Base-by-base conservation (phyloP, 1,140 invertebrate genomes). In the Dreissena polymorpha region DNA sequence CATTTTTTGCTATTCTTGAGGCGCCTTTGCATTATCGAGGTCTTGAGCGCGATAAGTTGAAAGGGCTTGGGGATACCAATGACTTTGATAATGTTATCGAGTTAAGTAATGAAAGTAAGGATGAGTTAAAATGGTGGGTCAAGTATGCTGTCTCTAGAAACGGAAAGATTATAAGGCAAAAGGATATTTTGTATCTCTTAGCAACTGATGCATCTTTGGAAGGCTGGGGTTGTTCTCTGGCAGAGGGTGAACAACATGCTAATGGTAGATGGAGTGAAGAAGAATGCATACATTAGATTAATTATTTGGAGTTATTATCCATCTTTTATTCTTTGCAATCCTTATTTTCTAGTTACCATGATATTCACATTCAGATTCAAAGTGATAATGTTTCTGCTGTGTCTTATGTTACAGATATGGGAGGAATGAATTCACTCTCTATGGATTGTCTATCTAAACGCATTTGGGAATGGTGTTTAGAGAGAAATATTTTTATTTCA, bases 401-500 rank as follows among this genome's bases (percentile, higher is more conserved):
- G 10, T 16, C 79, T n/a, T 80, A 79, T 25, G 71, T 85, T 7
- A 71, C 69, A 14, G 57, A 84, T 16, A 75, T 83, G 71, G 84
- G 74, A 6, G 79, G 68, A 49, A 76, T 64, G 21, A 13, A 27
- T 16, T 53, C 79, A 51, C 10, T 51, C 8, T 10, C 16, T 3
- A 51, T 29, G 39, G 64, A 87, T 49, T 2, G 21, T 39, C 10
- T 74, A 57, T 27, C 67, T 8, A 67, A 14, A 70, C 6, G 25
- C 7, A 51, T 85, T 16, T 85, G 84, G 84, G 0, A 68, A 6
- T 82, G 63, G 63, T 85, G 78, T 69, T 55, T 67, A 51, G 3
- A 79, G 2, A 85, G 57, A 67, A 75, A 79, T 67, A 73, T 86
- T 39, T 84, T 49, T 55, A 55, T 84, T 27, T 65, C 81, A 0